phyloP scores from a whole-genome alignment of 2,113 vertebrate genomes.

The Terrapene triunguis region DNA sequence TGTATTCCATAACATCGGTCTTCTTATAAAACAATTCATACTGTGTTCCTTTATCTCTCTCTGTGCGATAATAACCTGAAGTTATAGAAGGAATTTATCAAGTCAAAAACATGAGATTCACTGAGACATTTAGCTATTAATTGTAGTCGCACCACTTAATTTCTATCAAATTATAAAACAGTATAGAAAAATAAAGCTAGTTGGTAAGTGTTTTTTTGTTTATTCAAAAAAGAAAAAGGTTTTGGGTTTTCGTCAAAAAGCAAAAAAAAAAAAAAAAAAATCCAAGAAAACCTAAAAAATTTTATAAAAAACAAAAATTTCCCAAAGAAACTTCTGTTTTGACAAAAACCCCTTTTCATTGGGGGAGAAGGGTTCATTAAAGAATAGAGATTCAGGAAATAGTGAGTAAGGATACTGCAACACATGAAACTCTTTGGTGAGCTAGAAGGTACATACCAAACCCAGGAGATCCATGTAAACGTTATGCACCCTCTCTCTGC shows the following conservation, averaged over 20 bases:
- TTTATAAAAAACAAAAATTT: neutral
- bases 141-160: conserved; percentile 2
- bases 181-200: neutral
- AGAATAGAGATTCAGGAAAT: too few species aligned
- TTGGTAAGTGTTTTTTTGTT: neutral
- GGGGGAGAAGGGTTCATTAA: too few species aligned
- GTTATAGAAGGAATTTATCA: conserved; percentile 51
- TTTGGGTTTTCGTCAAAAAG: neutral
- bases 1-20: conserved; percentile 90
- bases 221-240: neutral
- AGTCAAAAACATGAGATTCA: conserved; percentile 24
- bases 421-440: too few species aligned
- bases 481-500: too few species aligned
- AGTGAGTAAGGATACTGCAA: too few species aligned
- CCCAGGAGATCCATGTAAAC: too few species aligned
- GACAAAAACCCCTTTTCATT: neutral
- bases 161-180: neutral
- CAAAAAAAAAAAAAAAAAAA: too few species aligned
- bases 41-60: conserved; percentile 96
- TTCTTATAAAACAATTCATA: conserved; percentile 97
- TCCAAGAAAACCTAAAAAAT: neutral
- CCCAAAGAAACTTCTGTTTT: neutral
- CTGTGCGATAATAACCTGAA: conserved; percentile 95
- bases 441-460: too few species aligned
- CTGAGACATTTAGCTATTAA: neutral